phyloP scores from a whole-genome alignment of 1,140 invertebrate genomes.

The Zaprionus kolodkinae region DNA sequence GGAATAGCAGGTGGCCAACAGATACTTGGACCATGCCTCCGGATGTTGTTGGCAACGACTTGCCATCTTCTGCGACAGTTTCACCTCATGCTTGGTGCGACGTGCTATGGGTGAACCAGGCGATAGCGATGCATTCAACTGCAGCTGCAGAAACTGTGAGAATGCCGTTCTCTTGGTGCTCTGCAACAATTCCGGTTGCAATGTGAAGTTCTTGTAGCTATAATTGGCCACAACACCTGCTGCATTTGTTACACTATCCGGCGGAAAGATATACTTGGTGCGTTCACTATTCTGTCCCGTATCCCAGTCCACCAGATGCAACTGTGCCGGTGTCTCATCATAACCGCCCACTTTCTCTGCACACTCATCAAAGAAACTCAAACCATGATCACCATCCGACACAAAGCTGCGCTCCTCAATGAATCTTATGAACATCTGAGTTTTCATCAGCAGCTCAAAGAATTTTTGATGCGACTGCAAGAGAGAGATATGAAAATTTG shows the following conservation, averaged over 20 bases:
- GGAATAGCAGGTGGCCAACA: slow-evolving; percentile 94
- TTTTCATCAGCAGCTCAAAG: slow-evolving; percentile 94
- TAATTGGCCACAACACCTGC: slow-evolving; percentile 69
- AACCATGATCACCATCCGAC: slow-evolving; percentile 95
- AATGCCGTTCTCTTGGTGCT: slow-evolving; percentile 81
- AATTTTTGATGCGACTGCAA: slow-evolving; percentile 95
- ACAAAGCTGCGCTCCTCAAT: slow-evolving; percentile 99
- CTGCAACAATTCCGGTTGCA: slow-evolving; percentile 85
- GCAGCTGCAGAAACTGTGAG: slow-evolving; percentile 82
- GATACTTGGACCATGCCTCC: slow-evolving; percentile 95
- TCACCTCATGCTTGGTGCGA: slow-evolving; percentile 97
- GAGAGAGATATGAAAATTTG: not conserved
- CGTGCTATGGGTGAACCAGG: slow-evolving; percentile 96
- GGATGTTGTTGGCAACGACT: slow-evolving; percentile 90
- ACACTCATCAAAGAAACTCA: slow-evolving; percentile 99
- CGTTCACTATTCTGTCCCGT: slow-evolving; percentile 89
- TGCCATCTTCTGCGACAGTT: slow-evolving; percentile 94
- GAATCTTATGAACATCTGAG: slow-evolving; percentile 99
- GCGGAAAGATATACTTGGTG: slow-evolving; percentile 98
- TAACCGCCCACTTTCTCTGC: slow-evolving; percentile 90
- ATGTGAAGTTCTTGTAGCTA: slow-evolving; percentile 85
- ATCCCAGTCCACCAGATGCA: slow-evolving; percentile 90
- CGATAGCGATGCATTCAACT: slow-evolving; percentile 85
- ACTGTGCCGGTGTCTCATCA: slow-evolving; percentile 86
- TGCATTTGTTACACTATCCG: slow-evolving; percentile 86